Base-by-base conservation (phyloP, 1,140 invertebrate species). In the Diprion similis region DNA sequence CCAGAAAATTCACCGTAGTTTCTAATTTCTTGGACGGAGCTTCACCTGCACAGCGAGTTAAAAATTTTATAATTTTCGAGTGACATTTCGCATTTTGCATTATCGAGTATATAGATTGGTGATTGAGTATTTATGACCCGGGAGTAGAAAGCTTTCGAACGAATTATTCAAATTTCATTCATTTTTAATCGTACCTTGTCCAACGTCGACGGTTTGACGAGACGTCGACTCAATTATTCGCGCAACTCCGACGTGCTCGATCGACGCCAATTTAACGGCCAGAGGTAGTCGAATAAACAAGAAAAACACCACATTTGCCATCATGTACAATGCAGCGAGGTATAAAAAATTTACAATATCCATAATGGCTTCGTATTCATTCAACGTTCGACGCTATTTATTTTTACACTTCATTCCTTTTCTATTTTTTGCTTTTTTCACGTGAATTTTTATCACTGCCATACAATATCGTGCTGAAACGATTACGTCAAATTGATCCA, bases 341-440 rank as follows among this genome's bases (percentile, higher is more conserved):
- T 48, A 70, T 9, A 70, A 11, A 46, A 70, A 70, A 70, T 70
- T 6, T 48, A 70, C 17, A n/a, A 70, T 70, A 19, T 70, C 69
- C 69, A 46, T 70, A 68, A 64, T 0, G 17, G 8, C 59, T 37
- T 37, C 2, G 1, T 37, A 37, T 3, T 37, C 6, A 37, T 37
- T 2, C 24, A 37, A 37, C 24, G 24, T 37, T 37, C 24, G 24
- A 3, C 24, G 24, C 24, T 37, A 6, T 37, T 37, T 37, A 37
- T 37, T 37, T 2, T 37, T 37, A 37, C 6, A 37, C 6, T 37
- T 37, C 6, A 37, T 37, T 37, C 24, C 24, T 3, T 37, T 37
- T 37, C 24, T 37, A 37, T 37, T 37, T 37, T 6, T 37, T 37
- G 24, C 24, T 1, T 1, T 37, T 59, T 9, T 59, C 24, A 15